phyloP scores from a whole-genome alignment of 2,888 invertebrate species.

The Tholera decimalis region DNA sequence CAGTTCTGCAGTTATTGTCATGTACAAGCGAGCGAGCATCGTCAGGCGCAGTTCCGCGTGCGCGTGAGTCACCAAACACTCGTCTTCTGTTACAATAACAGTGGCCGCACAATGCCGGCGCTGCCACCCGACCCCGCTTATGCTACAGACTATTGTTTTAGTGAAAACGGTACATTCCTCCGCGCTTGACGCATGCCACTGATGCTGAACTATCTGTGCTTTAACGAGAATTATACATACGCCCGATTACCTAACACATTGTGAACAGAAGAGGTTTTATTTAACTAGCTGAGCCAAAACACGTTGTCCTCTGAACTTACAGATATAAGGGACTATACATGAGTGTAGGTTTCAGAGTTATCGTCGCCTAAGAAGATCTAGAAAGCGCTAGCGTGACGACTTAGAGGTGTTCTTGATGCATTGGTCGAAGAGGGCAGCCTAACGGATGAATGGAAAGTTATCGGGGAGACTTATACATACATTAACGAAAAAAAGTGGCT shows the following conservation, averaged over 20 bases:
- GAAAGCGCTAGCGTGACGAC: too few relatives aligned
- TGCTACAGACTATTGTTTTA: constrained; percentile 46
- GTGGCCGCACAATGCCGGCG: constrained; percentile 46
- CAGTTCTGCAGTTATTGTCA: not conserved
- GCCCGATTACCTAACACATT: not conserved
- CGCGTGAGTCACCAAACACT: constrained; percentile 44
- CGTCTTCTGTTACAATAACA: constrained; percentile 51
- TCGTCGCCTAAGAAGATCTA: too few relatives aligned
- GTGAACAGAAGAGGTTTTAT: not conserved
- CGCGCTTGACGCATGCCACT: not conserved
- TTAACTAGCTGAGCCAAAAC: not conserved
- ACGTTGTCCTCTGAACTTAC: too few relatives aligned
- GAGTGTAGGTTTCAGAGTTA: too few relatives aligned
- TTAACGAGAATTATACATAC: not conserved
- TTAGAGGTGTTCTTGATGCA: too few relatives aligned
- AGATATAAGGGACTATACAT: too few relatives aligned
- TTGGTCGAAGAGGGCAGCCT: too few relatives aligned
- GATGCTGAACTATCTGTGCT: not conserved
- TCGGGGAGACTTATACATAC: too few relatives aligned
- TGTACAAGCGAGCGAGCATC: constrained; percentile 4
- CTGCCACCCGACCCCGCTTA: constrained; percentile 30
- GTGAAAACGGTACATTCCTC: constrained; percentile 43
- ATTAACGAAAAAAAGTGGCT: too few relatives aligned
- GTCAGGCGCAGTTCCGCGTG: constrained; percentile 41
- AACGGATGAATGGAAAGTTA: too few relatives aligned